Evolutionary conservation across 2,888 invertebrate species (phyloP).

Genomic region (Adelognathus sp.): DNA sequence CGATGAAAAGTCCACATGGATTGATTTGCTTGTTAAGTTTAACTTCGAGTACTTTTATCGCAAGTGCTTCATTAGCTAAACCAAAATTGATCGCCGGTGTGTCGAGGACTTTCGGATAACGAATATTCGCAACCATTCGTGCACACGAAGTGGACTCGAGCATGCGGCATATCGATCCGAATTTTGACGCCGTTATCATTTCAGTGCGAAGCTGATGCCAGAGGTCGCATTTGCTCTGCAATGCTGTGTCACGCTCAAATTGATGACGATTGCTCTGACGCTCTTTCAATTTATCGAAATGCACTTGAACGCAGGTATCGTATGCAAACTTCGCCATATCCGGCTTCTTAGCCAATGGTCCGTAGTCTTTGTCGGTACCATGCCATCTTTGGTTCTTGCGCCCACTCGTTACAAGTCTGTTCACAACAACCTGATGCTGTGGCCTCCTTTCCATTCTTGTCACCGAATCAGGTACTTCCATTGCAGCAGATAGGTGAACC

Average conservation of each 20-base stretch:
- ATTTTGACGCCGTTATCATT: constrained; percentile 57
- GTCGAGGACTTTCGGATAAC: constrained; percentile 45
- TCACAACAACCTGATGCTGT: background rate
- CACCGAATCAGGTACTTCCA: background rate
- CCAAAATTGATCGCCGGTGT: constrained; percentile 52
- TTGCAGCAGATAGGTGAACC: background rate
- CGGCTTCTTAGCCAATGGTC: too few species aligned
- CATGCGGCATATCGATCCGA: constrained; percentile 53
- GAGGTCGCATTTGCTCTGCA: background rate
- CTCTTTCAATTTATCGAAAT: too few species aligned
- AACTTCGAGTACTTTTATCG: constrained; percentile 13
- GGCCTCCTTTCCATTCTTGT: background rate
- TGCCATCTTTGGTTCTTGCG: background rate
- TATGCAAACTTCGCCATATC: too few species aligned
- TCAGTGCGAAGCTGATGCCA: constrained; percentile 21
- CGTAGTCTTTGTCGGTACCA: too few species aligned
- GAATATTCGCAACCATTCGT: constrained; percentile 43
- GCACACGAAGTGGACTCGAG: constrained; percentile 42
- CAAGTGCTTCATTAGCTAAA: constrained; percentile 42
- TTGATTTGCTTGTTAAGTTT: constrained; percentile 42
- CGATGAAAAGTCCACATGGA: constrained; percentile 66
- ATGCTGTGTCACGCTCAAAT: constrained; percentile 17
- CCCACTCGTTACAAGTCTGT: background rate
- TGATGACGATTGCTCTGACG: background rate
- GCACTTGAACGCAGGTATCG: too few species aligned